Evolutionary conservation across 2,113 vertebrate genomes (phyloP).

Genomic region (Amblyopsis rosae): DNA sequence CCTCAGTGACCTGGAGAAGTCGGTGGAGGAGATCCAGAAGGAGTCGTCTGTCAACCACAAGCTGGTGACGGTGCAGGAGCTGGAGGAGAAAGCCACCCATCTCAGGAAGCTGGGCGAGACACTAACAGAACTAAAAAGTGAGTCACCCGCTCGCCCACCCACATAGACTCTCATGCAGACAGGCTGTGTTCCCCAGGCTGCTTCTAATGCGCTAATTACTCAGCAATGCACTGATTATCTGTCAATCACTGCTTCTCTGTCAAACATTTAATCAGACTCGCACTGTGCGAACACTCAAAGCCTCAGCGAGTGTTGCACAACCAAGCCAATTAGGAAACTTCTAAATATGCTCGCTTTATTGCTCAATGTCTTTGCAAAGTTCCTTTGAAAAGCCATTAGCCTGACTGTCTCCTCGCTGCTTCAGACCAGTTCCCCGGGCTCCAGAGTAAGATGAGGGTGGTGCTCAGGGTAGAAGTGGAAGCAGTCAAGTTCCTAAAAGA

Average conservation of each 20-base stretch:
- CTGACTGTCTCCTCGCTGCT: constrained; percentile 7
- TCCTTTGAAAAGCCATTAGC: background rate
- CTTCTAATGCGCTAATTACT: constrained; percentile 50
- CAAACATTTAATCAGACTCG: constrained; percentile 39
- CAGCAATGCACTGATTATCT: constrained; percentile 45
- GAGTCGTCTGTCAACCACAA: constrained; percentile 89
- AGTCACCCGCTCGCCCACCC: constrained; percentile 55
- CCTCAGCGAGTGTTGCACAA: constrained; percentile 28
- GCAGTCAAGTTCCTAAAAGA: constrained; percentile 98
- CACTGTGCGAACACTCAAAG: constrained; percentile 19
- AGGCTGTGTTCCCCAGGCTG: constrained; percentile 23
- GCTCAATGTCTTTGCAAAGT: constrained; percentile 1
- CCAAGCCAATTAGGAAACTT: constrained; percentile 12
- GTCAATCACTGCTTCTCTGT: constrained; percentile 42
- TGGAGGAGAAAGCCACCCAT: constrained; percentile 92
- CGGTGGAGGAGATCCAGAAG: constrained; percentile 94
- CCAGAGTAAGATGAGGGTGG: constrained; percentile 98
- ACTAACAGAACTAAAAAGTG: constrained; percentile 93
- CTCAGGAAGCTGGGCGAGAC: constrained; percentile 94
- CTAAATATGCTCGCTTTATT: constrained; percentile 9
- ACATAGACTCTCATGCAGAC: constrained; percentile 22
- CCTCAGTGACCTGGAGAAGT: constrained; percentile 92
- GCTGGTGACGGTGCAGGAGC: constrained; percentile 87
- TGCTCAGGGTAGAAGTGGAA: constrained; percentile 95
- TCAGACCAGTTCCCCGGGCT: constrained; percentile 95